Evolutionary conservation across 2,797 vertebrate species (phyloP), one percentile per base, ranked within the genome.

Genomic region (Triplophysa yarkandensis): DNA sequence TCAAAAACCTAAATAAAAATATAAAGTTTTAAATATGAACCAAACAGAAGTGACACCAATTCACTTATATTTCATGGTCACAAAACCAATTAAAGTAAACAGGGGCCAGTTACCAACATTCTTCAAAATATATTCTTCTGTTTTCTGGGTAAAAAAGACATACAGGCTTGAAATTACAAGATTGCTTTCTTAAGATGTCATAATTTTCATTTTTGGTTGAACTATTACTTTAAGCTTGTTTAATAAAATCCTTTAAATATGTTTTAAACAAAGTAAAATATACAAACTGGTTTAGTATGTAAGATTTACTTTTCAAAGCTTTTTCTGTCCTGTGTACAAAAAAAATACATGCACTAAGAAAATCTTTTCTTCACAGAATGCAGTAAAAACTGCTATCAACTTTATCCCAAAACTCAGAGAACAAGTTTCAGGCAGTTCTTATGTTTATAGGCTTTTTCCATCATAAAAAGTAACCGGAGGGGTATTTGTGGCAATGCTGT

Each of bases 381-480:
- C 32, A 43, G 36, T 13, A 39, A 39, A 25, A 11, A 32, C 28
- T 58, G 48, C 16, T 14, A 2, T 65, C 25, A 36, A 39, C 57
- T 17, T 4, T 28, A 66, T 41, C 19, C 23, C n/a, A 66, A 52
- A 21, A 62, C 6, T 16, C 8, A 61, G n/a, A 66, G 48, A 43
- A 72, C 34, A 67, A 57, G 62, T 76, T 48, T 19, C 48, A 17
- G 65, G 60, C 21, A 82, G 50, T 25, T 70, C 13, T 69, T 79
- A 81, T 78, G 80, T 87, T 68, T 68, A 77, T 46, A 73, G 79
- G 76, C 28, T 81, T 87, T 82, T 83, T 77, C 76, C 76, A 30
- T 19, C 71, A 55, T 67, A 71, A 84, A 71, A 85, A 89, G 87
- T 91, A 91, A 87, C 80, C 76, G 77, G 44, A 65, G 54, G 55